Percentiles rank a stretch among this genome's conserved stretches.
Evolutionary conservation across 2,797 vertebrate species (phyloP).

Genomic region (Peromyscus nudipes): DNA sequence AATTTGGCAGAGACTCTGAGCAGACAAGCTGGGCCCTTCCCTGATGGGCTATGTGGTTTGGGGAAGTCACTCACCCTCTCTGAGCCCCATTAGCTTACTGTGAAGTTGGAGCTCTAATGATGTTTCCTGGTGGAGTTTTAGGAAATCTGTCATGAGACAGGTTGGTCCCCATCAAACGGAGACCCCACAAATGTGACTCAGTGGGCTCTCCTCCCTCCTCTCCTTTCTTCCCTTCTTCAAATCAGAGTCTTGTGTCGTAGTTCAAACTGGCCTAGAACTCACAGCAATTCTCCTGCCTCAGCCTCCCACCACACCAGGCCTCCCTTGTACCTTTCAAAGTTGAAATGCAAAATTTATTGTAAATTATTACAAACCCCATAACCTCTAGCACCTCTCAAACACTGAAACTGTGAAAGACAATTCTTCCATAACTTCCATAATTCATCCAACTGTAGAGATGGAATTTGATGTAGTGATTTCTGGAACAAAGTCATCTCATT

Average conservation of each 20-base stretch:
- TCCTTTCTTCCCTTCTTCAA: background rate
- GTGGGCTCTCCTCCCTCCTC: background rate
- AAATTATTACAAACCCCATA: background rate
- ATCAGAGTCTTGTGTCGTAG: background rate
- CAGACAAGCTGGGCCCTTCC: too few species aligned
- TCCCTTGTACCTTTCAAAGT: background rate
- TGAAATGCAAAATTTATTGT: background rate
- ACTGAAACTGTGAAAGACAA: background rate
- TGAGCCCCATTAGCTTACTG: background rate
- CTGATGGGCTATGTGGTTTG: background rate
- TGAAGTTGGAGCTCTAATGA: too few species aligned
- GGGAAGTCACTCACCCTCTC: background rate
- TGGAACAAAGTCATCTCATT: background rate
- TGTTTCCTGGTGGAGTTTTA: background rate
- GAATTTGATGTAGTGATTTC: background rate
- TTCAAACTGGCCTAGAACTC: background rate
- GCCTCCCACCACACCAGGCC: background rate
- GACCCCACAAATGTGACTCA: background rate
- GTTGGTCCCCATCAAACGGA: background rate
- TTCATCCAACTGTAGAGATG: background rate
- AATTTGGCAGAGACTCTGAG: background rate
- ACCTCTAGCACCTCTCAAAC: background rate
- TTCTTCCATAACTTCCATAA: background rate
- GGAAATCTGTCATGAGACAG: background rate
- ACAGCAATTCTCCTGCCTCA: background rate